Evolutionary conservation across 2,888 invertebrate species (phyloP).

Genomic region (Melieria omissa): DNA sequence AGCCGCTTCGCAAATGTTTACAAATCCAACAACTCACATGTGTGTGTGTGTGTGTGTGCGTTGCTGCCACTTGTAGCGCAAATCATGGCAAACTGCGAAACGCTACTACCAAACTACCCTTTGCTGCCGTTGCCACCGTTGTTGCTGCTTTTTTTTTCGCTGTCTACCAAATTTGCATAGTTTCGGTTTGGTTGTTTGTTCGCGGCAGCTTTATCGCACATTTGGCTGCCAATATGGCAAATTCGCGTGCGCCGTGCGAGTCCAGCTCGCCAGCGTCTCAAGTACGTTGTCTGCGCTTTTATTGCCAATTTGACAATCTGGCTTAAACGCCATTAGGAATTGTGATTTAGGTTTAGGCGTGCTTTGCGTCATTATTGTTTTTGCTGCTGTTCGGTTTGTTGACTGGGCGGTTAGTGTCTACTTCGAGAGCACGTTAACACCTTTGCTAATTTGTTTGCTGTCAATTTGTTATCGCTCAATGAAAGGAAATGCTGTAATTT

Average conservation of each 20-base stretch:
- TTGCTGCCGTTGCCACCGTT: not conserved
- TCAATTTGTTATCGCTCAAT: not conserved
- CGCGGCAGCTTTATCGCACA: not conserved
- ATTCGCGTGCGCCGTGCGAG: constrained; percentile 9
- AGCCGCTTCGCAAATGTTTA: constrained; percentile 28
- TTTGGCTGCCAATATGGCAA: not conserved
- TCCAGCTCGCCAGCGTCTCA: not conserved
- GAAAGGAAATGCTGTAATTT: not conserved
- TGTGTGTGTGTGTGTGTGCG: too few species aligned
- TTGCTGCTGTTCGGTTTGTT: not conserved
- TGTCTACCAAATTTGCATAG: constrained; percentile 3
- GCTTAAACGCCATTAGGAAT: constrained; percentile 19
- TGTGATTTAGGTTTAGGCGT: constrained; percentile 8
- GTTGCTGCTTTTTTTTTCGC: not conserved
- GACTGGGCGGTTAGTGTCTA: not conserved
- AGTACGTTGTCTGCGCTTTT: constrained; percentile 10
- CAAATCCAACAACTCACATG: not conserved
- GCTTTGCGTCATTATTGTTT: constrained; percentile 1
- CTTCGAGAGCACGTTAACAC: not conserved
- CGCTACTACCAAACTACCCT: not conserved
- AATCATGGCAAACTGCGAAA: too few species aligned
- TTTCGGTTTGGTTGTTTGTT: not conserved
- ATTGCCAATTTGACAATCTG: constrained; percentile 11
- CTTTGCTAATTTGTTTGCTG: not conserved
- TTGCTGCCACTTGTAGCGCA: too few species aligned